These are phyloP conservation scores for Xiphophorus maculatus DNA, from an alignment of 2,113 vertebrate genomes.

Conservation along the genomic window DNA sequence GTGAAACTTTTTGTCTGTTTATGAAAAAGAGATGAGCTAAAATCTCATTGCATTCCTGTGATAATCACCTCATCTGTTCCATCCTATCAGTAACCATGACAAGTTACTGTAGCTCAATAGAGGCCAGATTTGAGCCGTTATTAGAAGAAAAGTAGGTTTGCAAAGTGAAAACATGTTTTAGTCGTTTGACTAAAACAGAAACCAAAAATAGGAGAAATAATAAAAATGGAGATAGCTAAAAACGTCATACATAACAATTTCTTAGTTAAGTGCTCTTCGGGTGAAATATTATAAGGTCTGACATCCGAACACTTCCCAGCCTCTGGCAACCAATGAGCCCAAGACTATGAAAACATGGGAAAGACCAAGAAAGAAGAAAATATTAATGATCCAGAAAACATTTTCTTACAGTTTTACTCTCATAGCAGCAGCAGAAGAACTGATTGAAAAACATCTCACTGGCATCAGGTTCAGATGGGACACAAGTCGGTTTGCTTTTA, in stretches of 20 bases:
- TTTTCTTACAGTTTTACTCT: background rate
- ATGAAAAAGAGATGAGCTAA: too few species aligned
- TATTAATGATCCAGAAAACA: background rate
- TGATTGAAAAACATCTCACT: background rate
- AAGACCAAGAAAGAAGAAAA: background rate
- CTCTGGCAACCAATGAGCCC: constrained; percentile 11
- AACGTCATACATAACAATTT: background rate
- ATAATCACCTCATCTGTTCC: too few species aligned
- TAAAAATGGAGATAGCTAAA: background rate
- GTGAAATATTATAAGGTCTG: background rate
- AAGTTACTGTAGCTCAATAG: background rate
- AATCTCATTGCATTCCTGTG: too few species aligned
- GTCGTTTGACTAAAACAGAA: background rate
- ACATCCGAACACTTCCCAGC: constrained; percentile 5
- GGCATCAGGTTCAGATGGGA: background rate
- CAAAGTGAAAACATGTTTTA: background rate
- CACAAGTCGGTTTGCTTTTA: background rate
- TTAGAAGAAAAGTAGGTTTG: background rate
- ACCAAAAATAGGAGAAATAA: background rate
- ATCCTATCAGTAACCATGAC: too few species aligned
- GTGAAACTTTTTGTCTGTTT: background rate
- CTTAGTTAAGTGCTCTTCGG: constrained; percentile 20
- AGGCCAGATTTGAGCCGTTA: background rate
- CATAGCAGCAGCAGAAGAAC: background rate
- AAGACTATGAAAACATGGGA: background rate